A percentile compares a stretch with the other conserved stretches of the same genome.
Conservation (phyloP, 2,888 invertebrate genomes). For the Philonicus albiceps region DNA sequence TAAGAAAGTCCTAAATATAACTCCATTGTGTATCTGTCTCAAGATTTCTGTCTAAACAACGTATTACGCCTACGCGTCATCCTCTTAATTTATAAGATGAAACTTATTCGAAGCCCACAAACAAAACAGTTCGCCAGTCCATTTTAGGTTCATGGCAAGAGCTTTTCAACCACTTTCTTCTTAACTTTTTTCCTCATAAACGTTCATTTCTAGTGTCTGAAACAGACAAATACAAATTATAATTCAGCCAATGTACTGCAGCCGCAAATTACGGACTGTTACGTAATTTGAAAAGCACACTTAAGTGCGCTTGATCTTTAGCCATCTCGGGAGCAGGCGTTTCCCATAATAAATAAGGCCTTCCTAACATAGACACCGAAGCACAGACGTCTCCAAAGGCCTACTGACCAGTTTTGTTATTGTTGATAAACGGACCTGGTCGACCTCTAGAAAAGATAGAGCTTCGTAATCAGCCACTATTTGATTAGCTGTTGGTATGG, state of each 20-base stretch:
- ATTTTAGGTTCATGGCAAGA: neutral
- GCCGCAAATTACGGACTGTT: neutral
- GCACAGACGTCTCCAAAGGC: neutral
- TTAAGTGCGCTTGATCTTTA: slow-evolving; percentile 13
- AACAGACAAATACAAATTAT: neutral
- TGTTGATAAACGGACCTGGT: neutral
- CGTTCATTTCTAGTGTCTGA: neutral
- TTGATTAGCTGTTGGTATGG: neutral
- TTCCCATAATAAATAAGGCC: neutral
- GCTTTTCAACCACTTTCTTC: neutral
- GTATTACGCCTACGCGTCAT: neutral
- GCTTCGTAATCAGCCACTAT: neutral
- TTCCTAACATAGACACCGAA: neutral
- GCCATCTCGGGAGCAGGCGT: neutral
- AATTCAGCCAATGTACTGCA: neutral
- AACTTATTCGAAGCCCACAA: neutral
- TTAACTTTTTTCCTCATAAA: neutral
- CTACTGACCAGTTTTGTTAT: neutral
- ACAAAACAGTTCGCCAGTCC: neutral
- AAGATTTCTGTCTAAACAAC: neutral
- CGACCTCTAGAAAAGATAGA: neutral
- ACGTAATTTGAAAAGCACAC: slow-evolving; percentile 6
- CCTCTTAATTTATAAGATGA: neutral
- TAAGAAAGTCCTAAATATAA: neutral
- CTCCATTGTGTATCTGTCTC: neutral